Conservation (phyloP, 2,888 invertebrate genomes). For the Gymnosoma rotundatum region DNA sequence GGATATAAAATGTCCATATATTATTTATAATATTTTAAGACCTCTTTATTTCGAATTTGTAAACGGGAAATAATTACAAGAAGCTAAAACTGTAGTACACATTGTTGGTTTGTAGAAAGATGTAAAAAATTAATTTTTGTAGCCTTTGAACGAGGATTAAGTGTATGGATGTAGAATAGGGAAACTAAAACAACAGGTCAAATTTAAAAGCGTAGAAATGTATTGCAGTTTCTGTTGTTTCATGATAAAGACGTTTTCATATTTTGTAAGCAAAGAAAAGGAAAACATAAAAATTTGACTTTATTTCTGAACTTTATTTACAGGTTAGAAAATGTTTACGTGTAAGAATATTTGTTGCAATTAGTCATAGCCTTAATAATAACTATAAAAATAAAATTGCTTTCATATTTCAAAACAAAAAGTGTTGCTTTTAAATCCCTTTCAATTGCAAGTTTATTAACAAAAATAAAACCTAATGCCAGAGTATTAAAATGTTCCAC, state of each 20-base stretch:
- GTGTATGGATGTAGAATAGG: neutral
- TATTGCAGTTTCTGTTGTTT: neutral
- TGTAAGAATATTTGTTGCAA: neutral
- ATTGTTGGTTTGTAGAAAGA: no score
- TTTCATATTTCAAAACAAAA: neutral
- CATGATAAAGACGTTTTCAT: neutral
- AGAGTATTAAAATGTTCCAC: neutral
- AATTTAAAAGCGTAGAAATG: no score
- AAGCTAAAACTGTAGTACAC: no score
- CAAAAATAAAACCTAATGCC: conserved; percentile 6
- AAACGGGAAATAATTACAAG: no score
- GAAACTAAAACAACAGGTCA: no score
- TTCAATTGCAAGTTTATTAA: conserved; percentile 4
- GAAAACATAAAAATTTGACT: neutral
- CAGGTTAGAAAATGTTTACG: neutral
- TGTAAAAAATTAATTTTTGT: no score
- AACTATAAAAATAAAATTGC: no score
- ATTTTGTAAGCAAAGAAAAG: no score
- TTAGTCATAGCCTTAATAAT: neutral
- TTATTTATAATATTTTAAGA: no score
- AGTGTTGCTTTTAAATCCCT: neutral
- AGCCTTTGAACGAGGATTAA: neutral
- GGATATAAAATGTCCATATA: no score
- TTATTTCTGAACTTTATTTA: neutral
- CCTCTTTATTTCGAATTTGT: no score